A percentile compares a stretch with the other conserved stretches of the same genome.
phyloP scores from a whole-genome alignment of 2,888 invertebrate species.

The Amphipoea lucens region DNA sequence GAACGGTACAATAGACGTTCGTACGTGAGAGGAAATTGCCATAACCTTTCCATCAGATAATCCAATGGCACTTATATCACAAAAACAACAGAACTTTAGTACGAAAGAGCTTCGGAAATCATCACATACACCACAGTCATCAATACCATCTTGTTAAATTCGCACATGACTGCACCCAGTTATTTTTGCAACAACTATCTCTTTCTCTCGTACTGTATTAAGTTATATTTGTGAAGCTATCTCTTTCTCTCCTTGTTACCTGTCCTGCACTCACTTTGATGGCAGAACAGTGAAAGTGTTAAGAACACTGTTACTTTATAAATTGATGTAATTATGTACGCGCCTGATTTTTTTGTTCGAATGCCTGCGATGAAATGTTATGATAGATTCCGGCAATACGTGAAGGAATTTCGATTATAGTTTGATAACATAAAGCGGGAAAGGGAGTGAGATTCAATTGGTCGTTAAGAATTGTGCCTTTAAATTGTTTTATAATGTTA shows the following conservation, averaged over 20 bases:
- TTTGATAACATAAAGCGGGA: neutral
- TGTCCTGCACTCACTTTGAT: constrained; percentile 33
- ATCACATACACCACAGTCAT: constrained; percentile 9
- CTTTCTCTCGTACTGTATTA: constrained; percentile 10
- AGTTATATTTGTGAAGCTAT: constrained; percentile 24
- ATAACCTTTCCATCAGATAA: constrained; percentile 38
- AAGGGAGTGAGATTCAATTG: neutral
- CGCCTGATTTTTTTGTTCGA: constrained; percentile 40
- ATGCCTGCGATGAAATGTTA: constrained; percentile 14
- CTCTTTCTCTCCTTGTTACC: constrained; percentile 41
- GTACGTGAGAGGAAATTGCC: constrained; percentile 16
- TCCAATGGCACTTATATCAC: neutral
- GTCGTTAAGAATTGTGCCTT: neutral
- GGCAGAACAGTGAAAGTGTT: constrained; percentile 60
- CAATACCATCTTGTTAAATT: constrained; percentile 45
- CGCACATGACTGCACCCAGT: constrained; percentile 42
- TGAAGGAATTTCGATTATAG: constrained; percentile 38
- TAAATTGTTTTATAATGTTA: neutral
- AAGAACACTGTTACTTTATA: constrained; percentile 49
- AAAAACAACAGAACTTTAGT: neutral
- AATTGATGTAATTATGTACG: constrained; percentile 62
- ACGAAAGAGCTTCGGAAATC: neutral
- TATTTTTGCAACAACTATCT: constrained; percentile 22
- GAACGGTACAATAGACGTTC: constrained; percentile 12
- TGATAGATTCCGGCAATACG: constrained; percentile 16